These are phyloP conservation scores for Chloroclystis v-ata DNA, from an alignment of 2,888 invertebrate species.

Conservation along the genomic window DNA sequence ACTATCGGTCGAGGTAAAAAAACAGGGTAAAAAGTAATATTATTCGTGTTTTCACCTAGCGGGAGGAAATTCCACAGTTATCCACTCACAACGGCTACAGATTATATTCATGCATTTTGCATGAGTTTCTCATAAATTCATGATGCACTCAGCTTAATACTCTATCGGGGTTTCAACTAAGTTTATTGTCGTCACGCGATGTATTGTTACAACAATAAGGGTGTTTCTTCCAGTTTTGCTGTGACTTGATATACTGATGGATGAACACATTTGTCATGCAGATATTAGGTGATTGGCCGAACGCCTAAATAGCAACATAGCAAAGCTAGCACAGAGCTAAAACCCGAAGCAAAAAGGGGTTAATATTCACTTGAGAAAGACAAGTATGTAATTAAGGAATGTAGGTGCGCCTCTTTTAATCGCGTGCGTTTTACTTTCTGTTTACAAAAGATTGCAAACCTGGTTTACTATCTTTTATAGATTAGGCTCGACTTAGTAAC, in stretches of 20 bases:
- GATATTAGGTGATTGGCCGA: too few relatives aligned
- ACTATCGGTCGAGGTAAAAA: slow-evolving; percentile 9
- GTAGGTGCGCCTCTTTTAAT: slow-evolving; percentile 5
- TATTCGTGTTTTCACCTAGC: slow-evolving; percentile 29
- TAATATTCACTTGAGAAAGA: too few relatives aligned
- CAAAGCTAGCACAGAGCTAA: too few relatives aligned
- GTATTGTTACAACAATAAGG: too few relatives aligned
- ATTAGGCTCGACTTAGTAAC: background rate
- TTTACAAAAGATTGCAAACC: slow-evolving; percentile 12
- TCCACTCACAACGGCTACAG: slow-evolving; percentile 6
- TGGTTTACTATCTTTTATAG: slow-evolving; percentile 1
- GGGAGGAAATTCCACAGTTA: slow-evolving; percentile 24
- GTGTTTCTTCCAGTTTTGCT: too few relatives aligned
- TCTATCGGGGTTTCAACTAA: background rate
- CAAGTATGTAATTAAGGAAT: too few relatives aligned
- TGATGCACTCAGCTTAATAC: slow-evolving; percentile 18
- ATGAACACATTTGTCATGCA: too few relatives aligned
- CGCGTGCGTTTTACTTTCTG: slow-evolving; percentile 1
- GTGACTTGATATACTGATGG: too few relatives aligned
- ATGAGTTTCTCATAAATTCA: slow-evolving; percentile 19
- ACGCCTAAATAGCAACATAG: too few relatives aligned
- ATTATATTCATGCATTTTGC: slow-evolving; percentile 17
- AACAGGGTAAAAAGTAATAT: slow-evolving; percentile 17
- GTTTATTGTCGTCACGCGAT: too few relatives aligned
- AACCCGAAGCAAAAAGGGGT: too few relatives aligned